Base-by-base conservation (phyloP, 1,140 invertebrate genomes). In the Antheraea pernyi region DNA sequence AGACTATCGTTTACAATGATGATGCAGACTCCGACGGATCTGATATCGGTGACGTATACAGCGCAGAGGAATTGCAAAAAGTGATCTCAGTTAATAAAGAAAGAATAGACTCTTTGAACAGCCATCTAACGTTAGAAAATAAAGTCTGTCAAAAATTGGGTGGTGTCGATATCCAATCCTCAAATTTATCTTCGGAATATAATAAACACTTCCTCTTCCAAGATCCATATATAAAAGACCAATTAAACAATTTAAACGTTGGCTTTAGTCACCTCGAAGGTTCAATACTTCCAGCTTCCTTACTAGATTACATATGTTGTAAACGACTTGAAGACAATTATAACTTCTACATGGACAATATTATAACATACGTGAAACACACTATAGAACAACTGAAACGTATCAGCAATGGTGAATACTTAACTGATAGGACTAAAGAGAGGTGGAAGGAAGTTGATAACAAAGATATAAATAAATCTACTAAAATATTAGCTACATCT, bases 341-440 rank as follows among this genome's bases (percentile, higher is more conserved):
- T 39, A 86, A 83, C 64, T 87, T 90, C 73, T 85, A 92, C 67
- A 88, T 92, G 86, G 90, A 92, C 37, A 91, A 84, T 53, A 79
- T 92, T n/a, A 89, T 92, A 42, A 73, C 67, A 72, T 85, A 90
- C 62, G 89, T 89, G 0, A 79, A 88, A 64, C 76, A 87, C 69
- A 91, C 86, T 10, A 90, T 92, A 18, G 88, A 91, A 18, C 88
- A 92, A 65, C 69, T 92, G 8, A 92, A 86, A 65, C 87, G 88
- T 19, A 91, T 92, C 11, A 90, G 89, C 68, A 90, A 92, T 58
- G 90, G 90, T 7, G 90, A 92, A 70, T 92, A 89, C 68, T 82
- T 92, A 67, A 90, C 88, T n/a, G 86, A 89, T 0, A 86, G 69
- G 76, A 88, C 81, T 16, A 91, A 84, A 70, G 78, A 88, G 53